These are phyloP conservation scores for Drosophila bunnanda DNA, from an alignment of 2,888 invertebrate species.

Conservation along the genomic window DNA sequence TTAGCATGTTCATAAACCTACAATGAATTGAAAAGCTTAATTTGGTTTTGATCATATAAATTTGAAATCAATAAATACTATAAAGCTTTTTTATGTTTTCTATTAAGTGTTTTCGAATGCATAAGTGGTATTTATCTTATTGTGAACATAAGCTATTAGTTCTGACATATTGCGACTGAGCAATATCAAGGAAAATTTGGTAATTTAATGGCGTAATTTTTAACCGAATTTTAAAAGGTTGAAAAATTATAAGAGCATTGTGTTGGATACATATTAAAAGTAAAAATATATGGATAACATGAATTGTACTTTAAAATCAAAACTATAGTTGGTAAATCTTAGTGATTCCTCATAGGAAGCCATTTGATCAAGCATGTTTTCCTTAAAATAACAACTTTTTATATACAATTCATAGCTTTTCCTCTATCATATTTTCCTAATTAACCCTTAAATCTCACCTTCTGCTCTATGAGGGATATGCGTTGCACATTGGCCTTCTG, in stretches of 20 bases:
- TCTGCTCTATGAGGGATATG: conserved; percentile 68
- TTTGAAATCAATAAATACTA: neutral
- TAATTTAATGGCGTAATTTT: neutral
- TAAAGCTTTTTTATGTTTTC: conserved; percentile 1
- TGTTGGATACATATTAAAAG: neutral
- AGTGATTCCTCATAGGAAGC: neutral
- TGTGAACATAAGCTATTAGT: neutral
- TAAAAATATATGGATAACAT: neutral
- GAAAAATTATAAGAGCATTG: neutral
- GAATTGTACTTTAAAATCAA: no score
- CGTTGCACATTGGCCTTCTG: conserved; percentile 54
- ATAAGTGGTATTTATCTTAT: neutral
- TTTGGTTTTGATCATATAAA: neutral
- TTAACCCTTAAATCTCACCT: conserved; percentile 47
- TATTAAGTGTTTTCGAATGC: neutral
- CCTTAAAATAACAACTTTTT: neutral
- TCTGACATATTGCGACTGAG: neutral
- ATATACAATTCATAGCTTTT: neutral
- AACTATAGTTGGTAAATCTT: neutral
- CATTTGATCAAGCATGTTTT: neutral
- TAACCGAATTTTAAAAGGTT: neutral
- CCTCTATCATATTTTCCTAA: neutral
- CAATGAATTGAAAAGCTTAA: neutral
- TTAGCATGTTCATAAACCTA: conserved; percentile 6
- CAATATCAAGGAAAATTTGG: neutral